phyloP scores from a whole-genome alignment of 2,888 invertebrate species.

The Meganola albula region DNA sequence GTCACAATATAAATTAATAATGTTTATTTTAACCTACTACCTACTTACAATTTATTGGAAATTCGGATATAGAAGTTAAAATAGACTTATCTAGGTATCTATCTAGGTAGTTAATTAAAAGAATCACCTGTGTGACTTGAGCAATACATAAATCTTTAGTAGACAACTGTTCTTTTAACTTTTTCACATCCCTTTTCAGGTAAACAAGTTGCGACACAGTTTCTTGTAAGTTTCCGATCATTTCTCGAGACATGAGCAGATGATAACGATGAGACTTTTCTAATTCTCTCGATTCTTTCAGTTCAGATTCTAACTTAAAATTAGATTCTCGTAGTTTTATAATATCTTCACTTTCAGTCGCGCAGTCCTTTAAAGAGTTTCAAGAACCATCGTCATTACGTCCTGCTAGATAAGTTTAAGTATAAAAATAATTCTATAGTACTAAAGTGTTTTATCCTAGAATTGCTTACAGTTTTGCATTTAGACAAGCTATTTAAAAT shows the following conservation, averaged over 20 bases:
- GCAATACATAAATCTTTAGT: conserved; percentile 42
- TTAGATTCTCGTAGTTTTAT: conserved; percentile 51
- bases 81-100: too few species aligned
- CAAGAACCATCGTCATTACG: too few species aligned
- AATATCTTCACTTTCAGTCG: conserved; percentile 52
- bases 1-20: too few species aligned
- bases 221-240: conserved; percentile 66
- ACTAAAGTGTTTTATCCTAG: too few species aligned
- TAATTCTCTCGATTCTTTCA: conserved; percentile 55
- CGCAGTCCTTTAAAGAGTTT: too few species aligned
- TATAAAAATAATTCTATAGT: too few species aligned
- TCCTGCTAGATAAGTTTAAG: too few species aligned
- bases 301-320: conserved; percentile 50
- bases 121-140: too few species aligned
- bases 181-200: conserved; percentile 60
- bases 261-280: conserved; percentile 68
- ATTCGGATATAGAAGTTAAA: too few species aligned
- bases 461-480: conserved; percentile 64
- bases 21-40: too few species aligned
- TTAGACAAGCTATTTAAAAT: conserved; percentile 48
- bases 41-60: too few species aligned
- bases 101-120: too few species aligned
- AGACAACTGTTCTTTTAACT: conserved; percentile 51
- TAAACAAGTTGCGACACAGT: conserved; percentile 65
- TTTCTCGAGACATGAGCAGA: conserved; percentile 59